Evolutionary conservation across 1,140 invertebrate genomes (phyloP).

Genomic region (Drosophila chauvacae): DNA sequence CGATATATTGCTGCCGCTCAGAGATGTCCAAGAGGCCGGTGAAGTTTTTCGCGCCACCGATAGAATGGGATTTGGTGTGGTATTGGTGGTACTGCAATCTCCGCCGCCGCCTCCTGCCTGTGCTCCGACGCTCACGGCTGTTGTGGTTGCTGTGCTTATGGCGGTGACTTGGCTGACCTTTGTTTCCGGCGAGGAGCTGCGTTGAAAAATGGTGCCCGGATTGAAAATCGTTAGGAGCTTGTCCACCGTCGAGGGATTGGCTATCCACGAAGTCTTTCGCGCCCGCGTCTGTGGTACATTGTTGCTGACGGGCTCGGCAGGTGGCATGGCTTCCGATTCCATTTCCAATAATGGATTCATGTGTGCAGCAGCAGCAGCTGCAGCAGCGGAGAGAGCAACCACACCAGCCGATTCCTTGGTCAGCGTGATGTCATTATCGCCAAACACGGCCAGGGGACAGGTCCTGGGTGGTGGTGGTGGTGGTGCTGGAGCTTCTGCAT

Average conservation of each 20-base stretch:
- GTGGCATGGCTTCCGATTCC: conserved; percentile 35
- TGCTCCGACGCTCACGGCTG: conserved; percentile 7
- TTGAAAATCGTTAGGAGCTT: conserved; percentile 86
- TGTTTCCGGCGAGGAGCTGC: conserved; percentile 74
- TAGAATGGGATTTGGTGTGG: conserved; percentile 17
- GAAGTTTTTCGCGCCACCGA: conserved; percentile 43
- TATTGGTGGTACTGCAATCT: conserved; percentile 9
- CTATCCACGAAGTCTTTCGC: conserved; percentile 87
- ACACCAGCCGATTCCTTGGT: conserved; percentile 71
- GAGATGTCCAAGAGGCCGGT: conserved; percentile 36
- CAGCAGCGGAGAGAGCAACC: conserved; percentile 51
- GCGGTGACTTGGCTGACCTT: conserved; percentile 39
- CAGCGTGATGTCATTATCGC: conserved; percentile 80
- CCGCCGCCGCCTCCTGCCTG: conserved; percentile 4
- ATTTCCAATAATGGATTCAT: conserved; percentile 11
- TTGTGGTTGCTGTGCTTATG: conserved; percentile 23
- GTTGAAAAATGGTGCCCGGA: conserved; percentile 85
- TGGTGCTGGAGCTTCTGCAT: neutral
- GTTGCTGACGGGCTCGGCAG: conserved; percentile 48
- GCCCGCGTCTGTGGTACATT: conserved; percentile 60
- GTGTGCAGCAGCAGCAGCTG: conserved; percentile 15
- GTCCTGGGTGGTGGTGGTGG: conserved; percentile 15
- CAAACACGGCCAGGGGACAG: conserved; percentile 78
- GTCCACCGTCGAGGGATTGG: conserved; percentile 85
- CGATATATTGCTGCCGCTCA: conserved; percentile 43